Evolutionary conservation across 2,888 invertebrate species (phyloP).

Genomic region (Agonopterix arenella): DNA sequence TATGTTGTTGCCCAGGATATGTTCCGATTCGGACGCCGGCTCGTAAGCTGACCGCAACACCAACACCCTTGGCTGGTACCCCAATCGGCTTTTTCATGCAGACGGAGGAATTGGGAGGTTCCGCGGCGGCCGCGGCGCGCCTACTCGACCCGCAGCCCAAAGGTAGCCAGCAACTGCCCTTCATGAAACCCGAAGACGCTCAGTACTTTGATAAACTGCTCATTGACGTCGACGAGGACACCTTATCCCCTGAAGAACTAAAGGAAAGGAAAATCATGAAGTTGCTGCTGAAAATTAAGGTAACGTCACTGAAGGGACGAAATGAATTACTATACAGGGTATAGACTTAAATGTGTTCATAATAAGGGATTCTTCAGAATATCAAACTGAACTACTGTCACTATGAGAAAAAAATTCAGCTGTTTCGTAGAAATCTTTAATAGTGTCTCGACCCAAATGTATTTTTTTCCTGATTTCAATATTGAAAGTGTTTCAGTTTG

Average conservation of each 20-base stretch:
- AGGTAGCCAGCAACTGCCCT: slow-evolving; percentile 92
- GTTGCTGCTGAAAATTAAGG: slow-evolving; percentile 95
- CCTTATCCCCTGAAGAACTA: slow-evolving; percentile 95
- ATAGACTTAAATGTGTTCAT: not conserved
- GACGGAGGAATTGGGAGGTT: slow-evolving; percentile 89
- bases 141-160: slow-evolving; percentile 98
- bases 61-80: slow-evolving; percentile 96
- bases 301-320: slow-evolving; percentile 12
- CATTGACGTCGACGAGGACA: slow-evolving; percentile 98
- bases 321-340: no score
- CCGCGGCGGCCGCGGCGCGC: slow-evolving; percentile 87
- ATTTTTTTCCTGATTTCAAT: no score
- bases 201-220: slow-evolving; percentile 99
- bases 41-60: slow-evolving; percentile 97
- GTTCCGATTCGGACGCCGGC: slow-evolving; percentile 98
- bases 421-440: no score
- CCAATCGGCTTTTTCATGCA: slow-evolving; percentile 97
- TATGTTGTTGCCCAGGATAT: slow-evolving; percentile 81
- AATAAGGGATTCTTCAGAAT: no score
- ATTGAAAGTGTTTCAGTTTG: no score
- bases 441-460: no score
- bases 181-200: slow-evolving; percentile 99
- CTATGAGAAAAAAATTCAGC: no score
- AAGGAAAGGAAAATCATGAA: slow-evolving; percentile 99
- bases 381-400: no score